A percentile compares a stretch with the other conserved stretches of the same genome.
Evolutionary conservation across 2,113 vertebrate genomes (phyloP).

Genomic region (Microtus montanus): DNA sequence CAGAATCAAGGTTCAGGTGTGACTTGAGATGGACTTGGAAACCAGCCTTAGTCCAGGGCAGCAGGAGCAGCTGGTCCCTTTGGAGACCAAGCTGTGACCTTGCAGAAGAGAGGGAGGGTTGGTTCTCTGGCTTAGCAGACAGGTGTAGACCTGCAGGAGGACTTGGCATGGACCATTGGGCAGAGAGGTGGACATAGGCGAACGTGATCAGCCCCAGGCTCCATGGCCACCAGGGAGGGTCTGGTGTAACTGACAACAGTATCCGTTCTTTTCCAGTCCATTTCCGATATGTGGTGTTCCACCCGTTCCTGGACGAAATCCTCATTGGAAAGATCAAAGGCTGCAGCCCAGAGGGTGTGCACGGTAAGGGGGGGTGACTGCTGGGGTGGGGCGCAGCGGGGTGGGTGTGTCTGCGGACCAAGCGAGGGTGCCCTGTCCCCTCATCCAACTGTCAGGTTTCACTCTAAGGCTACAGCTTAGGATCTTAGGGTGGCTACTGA

Average conservation of each 20-base stretch:
- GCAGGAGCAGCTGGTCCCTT: neutral
- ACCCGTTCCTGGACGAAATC: conserved; percentile 97
- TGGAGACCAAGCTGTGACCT: neutral
- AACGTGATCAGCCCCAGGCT: neutral
- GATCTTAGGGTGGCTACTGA: neutral
- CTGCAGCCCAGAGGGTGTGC: conserved; percentile 96
- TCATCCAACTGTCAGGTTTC: neutral
- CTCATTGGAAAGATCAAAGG: conserved; percentile 96
- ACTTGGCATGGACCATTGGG: fast-evolving
- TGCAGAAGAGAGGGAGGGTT: neutral
- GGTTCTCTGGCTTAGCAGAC: neutral
- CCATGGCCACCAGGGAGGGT: fast-evolving
- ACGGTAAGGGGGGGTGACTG: conserved; percentile 81
- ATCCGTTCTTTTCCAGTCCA: conserved; percentile 87
- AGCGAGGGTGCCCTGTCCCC: fast-evolving
- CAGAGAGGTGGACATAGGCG: fast-evolving
- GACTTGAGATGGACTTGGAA: neutral
- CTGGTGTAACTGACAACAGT: fast-evolving
- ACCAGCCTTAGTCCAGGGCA: neutral
- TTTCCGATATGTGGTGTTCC: conserved; percentile 97
- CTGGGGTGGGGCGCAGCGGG: fast-evolving
- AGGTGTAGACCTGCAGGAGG: neutral
- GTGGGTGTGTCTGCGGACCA: neutral
- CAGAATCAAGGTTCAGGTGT: neutral
- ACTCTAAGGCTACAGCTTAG: neutral